Evolutionary conservation across 2,113 vertebrate genomes (phyloP).

Genomic region (Tetraodon nigroviridis): DNA sequence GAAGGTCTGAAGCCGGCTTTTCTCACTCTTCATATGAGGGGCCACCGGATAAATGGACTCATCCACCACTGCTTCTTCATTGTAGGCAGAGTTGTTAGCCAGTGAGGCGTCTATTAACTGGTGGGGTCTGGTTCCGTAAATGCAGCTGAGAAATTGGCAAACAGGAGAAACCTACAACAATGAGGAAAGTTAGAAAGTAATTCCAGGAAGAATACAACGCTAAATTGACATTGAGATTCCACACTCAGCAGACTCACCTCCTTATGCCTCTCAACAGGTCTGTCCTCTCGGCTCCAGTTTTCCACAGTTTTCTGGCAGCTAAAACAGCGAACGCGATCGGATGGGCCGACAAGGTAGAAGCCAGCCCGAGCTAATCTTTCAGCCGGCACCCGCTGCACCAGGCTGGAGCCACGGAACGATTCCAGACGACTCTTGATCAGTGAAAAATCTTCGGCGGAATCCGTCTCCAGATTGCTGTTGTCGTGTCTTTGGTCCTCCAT

Average conservation of each 20-base stretch:
- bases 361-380: constrained; percentile 81
- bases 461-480: constrained; percentile 53
- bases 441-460: constrained; percentile 62
- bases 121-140: constrained; percentile 31
- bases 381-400: constrained; percentile 69
- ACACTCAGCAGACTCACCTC: constrained; percentile 39
- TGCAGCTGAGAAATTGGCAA: constrained; percentile 78
- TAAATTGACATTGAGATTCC: no score
- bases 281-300: constrained; percentile 82
- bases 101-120: not conserved
- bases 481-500: constrained; percentile 66
- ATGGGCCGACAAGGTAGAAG: constrained; percentile 85
- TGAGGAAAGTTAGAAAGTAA: not conserved
- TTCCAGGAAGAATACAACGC: not conserved
- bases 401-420: constrained; percentile 80
- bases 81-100: constrained; percentile 34
- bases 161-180: constrained; percentile 75
- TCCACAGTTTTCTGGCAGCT: constrained; percentile 79
- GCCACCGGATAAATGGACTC: constrained; percentile 74
- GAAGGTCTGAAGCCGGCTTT: constrained; percentile 79
- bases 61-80: constrained; percentile 80
- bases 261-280: constrained; percentile 79
- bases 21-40: constrained; percentile 83
- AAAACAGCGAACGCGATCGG: constrained; percentile 86
- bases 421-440: constrained; percentile 67